Percentiles rank a stretch among this genome's conserved stretches.
Evolutionary conservation across 1,140 invertebrate genomes (phyloP).

Genomic region (Aphaenogaster ashmeadi): DNA sequence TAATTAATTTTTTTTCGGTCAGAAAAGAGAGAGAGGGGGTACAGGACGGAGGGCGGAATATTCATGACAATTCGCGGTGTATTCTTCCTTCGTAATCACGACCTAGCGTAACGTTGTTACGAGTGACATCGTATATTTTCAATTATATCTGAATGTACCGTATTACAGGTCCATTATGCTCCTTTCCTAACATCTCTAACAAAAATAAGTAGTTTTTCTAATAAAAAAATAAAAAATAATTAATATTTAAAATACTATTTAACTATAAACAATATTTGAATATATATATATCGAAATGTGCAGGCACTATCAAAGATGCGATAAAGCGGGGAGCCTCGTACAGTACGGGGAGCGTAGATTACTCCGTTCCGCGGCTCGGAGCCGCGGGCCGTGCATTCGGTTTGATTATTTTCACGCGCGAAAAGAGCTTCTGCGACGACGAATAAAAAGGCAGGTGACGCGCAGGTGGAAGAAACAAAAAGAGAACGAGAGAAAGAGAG

Average conservation of each 20-base stretch:
- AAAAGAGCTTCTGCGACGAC: constrained; percentile 43
- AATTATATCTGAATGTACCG: not conserved
- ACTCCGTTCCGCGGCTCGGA: constrained; percentile 9
- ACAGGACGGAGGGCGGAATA: not conserved
- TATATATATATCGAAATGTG: not conserved
- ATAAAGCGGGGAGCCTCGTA: not conserved
- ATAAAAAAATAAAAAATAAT: not conserved
- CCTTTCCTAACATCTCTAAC: not conserved
- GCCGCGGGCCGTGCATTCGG: constrained; percentile 42
- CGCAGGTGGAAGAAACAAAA: constrained; percentile 61
- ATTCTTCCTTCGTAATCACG: not conserved
- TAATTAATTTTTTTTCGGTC: constrained; percentile 48
- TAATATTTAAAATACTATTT: not conserved
- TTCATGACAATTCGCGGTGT: not conserved
- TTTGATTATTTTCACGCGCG: constrained; percentile 66
- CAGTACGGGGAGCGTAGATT: not conserved
- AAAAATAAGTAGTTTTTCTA: not conserved
- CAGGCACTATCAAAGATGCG: not conserved
- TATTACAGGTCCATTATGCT: not conserved
- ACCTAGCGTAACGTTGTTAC: not conserved
- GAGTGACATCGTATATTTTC: not conserved
- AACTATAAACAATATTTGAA: not conserved
- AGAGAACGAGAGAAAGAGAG: not conserved
- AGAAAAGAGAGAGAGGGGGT: not conserved
- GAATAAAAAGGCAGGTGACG: constrained; percentile 35